Conservation (phyloP, 2,888 invertebrate species). For the Drosophila phalerata region DNA sequence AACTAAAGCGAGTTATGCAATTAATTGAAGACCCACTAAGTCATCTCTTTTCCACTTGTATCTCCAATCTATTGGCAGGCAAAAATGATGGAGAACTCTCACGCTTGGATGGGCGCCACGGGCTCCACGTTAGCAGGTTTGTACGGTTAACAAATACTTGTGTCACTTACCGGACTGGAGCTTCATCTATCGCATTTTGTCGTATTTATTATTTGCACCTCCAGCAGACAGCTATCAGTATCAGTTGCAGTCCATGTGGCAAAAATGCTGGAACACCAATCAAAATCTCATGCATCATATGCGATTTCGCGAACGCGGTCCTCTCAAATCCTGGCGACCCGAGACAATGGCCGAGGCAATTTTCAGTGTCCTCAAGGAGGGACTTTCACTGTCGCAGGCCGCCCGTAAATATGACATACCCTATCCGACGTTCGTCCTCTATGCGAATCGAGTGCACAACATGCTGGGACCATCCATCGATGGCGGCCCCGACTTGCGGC, state of each 20-base stretch:
- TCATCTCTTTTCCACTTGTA: slow-evolving; percentile 14
- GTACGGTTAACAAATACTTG: slow-evolving; percentile 75
- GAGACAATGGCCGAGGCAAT: slow-evolving; percentile 98
- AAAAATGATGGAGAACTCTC: slow-evolving; percentile 95
- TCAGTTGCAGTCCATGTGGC: slow-evolving; percentile 97
- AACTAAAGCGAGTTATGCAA: slow-evolving; percentile 71
- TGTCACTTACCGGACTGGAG: slow-evolving; percentile 9
- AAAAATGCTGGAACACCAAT: slow-evolving; percentile 97
- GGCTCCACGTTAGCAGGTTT: slow-evolving; percentile 96
- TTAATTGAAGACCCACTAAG: slow-evolving; percentile 60
- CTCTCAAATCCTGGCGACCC: slow-evolving; percentile 96
- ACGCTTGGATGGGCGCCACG: slow-evolving; percentile 94
- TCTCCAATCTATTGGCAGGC: slow-evolving; percentile 88
- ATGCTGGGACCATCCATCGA: slow-evolving; percentile 97
- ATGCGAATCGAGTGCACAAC: slow-evolving; percentile 96
- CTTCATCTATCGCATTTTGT: slow-evolving; percentile 11
- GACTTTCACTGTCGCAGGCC: slow-evolving; percentile 94
- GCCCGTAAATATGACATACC: slow-evolving; percentile 97
- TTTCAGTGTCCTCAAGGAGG: slow-evolving; percentile 96
- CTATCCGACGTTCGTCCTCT: slow-evolving; percentile 96
- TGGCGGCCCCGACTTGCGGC: slow-evolving; percentile 95
- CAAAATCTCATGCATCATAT: slow-evolving; percentile 96
- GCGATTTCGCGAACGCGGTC: slow-evolving; percentile 96
- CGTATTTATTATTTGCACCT: slow-evolving; percentile 27
- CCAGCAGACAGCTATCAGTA: slow-evolving; percentile 96